Base-by-base conservation (phyloP, 2,888 invertebrate genomes). In the Rhodophaea formosa region DNA sequence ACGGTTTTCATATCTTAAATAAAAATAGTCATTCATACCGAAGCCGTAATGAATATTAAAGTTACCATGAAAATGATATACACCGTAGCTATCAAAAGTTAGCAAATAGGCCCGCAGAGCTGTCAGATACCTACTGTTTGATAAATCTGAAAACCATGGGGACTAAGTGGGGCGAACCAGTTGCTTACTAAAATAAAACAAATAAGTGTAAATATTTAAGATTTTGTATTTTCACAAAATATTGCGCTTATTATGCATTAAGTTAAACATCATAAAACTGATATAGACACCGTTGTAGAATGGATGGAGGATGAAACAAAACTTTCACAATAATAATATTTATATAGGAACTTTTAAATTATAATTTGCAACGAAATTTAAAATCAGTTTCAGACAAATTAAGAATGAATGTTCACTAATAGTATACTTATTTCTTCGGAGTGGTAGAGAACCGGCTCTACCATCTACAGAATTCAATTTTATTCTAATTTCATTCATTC, bases 171-270 rank as follows among this genome's bases (percentile, higher is more conserved):
- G 23, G 5, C 5, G 39, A 6, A 39, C 35, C 3, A 35, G 3
- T 8, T 0, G 2, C 1, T 10, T 10, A n/a, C n/a, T 5, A 12
- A 39, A 39, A 39, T 39, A 12, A 39, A 39, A 39, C 39, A 47
- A 49, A 32, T 15, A 16, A 16, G 32, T 15, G 8, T 1, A 23
- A 1, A 12, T 23, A 46, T 46, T 46, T 15, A 15, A n/a, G 14
- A 49, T 32, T 15, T 49, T 54, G 29, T 54, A 54, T 53, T 35
- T 44, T 23, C 42, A 59, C 47, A 52, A 29, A 23, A 59, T 59
- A 42, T 58, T 58, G 15, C 39, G 45, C 53, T 30, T 46, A 32
- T 49, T 47, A 39, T 45, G 39, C 43, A 45, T 53, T 53, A 43
- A 57, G 17, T 12, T 45, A 32, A 39, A 32, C 49, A 49, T 49